Conservation (phyloP, 2,797 vertebrate species). For the Xyrichtys novacula region DNA sequence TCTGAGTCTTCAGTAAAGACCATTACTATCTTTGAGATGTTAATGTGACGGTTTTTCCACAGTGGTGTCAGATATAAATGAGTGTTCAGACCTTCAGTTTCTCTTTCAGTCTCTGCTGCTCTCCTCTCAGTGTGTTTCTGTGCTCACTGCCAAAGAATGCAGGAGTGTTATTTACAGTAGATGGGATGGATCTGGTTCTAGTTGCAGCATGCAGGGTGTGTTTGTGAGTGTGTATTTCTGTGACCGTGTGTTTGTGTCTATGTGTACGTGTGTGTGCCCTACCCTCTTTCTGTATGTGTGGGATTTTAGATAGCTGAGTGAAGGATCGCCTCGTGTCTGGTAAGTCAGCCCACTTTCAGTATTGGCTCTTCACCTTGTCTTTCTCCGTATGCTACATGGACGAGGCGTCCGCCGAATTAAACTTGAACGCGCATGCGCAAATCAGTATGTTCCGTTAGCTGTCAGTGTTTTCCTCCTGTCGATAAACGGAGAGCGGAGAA, state of each 20-base stretch:
- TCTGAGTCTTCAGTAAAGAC: constrained; percentile 46
- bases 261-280: constrained; percentile 17
- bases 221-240: neutral
- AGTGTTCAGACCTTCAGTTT: constrained; percentile 6
- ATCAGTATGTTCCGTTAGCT: constrained; percentile 62
- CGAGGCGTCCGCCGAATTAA: constrained; percentile 19
- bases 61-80: neutral
- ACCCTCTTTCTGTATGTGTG: constrained; percentile 34
- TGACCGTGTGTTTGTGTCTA: neutral
- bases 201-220: constrained; percentile 21
- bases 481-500: constrained; percentile 13
- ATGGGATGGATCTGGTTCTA: constrained; percentile 56
- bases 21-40: constrained; percentile 13
- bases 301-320: constrained; percentile 59
- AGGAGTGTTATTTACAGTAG: constrained; percentile 81
- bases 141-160: constrained; percentile 69
- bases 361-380: constrained; percentile 38
- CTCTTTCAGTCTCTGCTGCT: constrained; percentile 22
- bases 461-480: constrained; percentile 63
- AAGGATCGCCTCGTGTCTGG: constrained; percentile 25
- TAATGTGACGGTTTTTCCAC: neutral
- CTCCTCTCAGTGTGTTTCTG: constrained; percentile 12
- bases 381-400: neutral
- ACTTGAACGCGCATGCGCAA: constrained; percentile 71
- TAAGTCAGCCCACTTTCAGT: constrained; percentile 28